These are phyloP conservation scores for Diploptera punctata DNA, from an alignment of 2,888 invertebrate species.

Conservation along the genomic window DNA sequence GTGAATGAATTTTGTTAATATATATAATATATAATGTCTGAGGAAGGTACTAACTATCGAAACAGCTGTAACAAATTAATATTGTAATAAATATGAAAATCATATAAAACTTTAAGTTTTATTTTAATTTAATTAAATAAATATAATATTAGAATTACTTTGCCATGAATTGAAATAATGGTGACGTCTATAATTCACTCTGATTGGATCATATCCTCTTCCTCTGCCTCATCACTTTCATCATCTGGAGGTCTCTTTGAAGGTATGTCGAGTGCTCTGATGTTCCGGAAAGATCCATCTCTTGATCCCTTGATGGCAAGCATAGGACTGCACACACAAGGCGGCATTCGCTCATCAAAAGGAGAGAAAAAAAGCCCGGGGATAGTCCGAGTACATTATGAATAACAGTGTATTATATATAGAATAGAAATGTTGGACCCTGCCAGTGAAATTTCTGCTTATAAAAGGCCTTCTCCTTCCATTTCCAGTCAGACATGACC, in stretches of 20 bases:
- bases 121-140: too few relatives aligned
- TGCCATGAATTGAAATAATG: too few relatives aligned
- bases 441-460: not conserved
- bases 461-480: not conserved
- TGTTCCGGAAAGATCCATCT: slow-evolving; percentile 18
- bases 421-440: not conserved
- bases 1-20: too few relatives aligned
- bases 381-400: slow-evolving; percentile 5
- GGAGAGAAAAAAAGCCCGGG: not conserved
- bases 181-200: too few relatives aligned
- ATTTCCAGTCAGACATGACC: too few relatives aligned
- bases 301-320: slow-evolving; percentile 14
- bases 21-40: too few relatives aligned
- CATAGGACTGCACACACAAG: not conserved
- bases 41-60: too few relatives aligned
- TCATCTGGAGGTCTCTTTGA: slow-evolving; percentile 22
- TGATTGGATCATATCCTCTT: slow-evolving; percentile 3
- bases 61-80: too few relatives aligned
- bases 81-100: too few relatives aligned
- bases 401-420: not conserved
- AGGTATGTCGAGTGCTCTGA: not conserved
- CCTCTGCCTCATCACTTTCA: not conserved
- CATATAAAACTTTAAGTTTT: too few relatives aligned
- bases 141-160: too few relatives aligned
- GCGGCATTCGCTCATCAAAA: slow-evolving; percentile 17